A percentile compares a stretch with the other conserved stretches of the same genome.
These are phyloP conservation scores for Drosophila oshimai DNA, from an alignment of 1,140 invertebrate species.

Conservation along the genomic window DNA sequence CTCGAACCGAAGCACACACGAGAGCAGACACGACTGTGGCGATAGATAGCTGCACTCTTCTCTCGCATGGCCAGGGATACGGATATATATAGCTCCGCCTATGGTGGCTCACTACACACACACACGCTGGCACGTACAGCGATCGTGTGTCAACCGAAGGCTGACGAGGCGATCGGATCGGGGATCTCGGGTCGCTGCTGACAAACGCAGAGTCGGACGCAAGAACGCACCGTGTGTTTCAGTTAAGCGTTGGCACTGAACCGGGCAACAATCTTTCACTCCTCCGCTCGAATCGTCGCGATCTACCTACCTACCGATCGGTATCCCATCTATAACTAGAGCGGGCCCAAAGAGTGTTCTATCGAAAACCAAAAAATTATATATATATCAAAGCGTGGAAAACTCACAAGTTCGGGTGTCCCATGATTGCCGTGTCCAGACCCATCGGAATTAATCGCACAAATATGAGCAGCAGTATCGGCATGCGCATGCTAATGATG, in stretches of 20 bases:
- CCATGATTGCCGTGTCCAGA: conserved; percentile 50
- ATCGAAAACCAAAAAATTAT: neutral
- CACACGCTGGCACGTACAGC: conserved; percentile 33
- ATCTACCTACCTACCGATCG: conserved; percentile 17
- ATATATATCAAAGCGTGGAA: conserved; percentile 14
- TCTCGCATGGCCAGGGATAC: neutral
- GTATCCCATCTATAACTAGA: conserved; percentile 15
- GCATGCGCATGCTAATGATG: conserved; percentile 67
- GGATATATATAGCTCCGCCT: conserved; percentile 60
- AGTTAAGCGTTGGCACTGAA: conserved; percentile 81
- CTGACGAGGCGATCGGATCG: conserved; percentile 43
- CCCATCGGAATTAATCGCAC: conserved; percentile 40
- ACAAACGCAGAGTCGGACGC: conserved; percentile 59
- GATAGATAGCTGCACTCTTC: conserved; percentile 47
- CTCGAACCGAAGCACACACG: neutral
- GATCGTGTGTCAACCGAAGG: conserved; percentile 32
- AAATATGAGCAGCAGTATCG: conserved; percentile 54
- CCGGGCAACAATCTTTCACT: conserved; percentile 82
- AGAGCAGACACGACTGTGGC: conserved; percentile 7
- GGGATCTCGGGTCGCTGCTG: conserved; percentile 46
- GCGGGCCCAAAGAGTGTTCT: conserved; percentile 20
- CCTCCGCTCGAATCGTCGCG: conserved; percentile 53
- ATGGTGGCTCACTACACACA: conserved; percentile 58
- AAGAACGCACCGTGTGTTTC: conserved; percentile 77
- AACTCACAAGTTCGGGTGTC: conserved; percentile 22